Evolutionary conservation across 1,140 invertebrate species (phyloP), one percentile per base, ranked within the genome.

Genomic region (Cheumatopsyche charites): DNA sequence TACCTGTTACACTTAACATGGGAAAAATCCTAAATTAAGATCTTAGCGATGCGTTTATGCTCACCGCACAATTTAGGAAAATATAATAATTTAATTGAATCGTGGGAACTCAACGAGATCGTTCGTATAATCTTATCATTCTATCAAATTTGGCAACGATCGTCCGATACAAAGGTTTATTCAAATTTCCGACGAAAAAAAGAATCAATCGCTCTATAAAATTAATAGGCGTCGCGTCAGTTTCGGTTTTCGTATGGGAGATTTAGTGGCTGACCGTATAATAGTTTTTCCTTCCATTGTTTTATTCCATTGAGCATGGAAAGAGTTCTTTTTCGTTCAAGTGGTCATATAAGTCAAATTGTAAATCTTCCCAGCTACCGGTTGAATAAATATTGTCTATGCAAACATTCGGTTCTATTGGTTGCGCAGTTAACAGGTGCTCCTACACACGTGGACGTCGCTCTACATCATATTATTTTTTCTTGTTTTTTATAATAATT

Each of bases 11-110:
- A 58, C 23, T 23, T 23, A 52, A 9, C 23, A 58, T 58, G 55
- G 23, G 55, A 58, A 52, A 13, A 52, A 58, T 58, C 23, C 55
- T n/a, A 23, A 25, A 58, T 58, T 19, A 58, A 58, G 55, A 58
- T 58, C 23, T 58, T 58, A 58, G 5, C 11, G 9, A 23, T 7
- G 43, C 43, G 43, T 36, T 36, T 36, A 36, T 9, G 29, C 29
- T 36, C 29, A 9, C 9, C 9, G 29, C 29, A 36, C 29, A 36
- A 36, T 36, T 36, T 36, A 4, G 3, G 9, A 36, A 36, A 36
- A 36, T n/a, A n/a, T 36, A 36, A 36, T 58, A 26, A 12, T 23
- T 12, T 26, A 58, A 58, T 58, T 5, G 23, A 23, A 58, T 58
- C 55, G 55, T 58, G 55, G 55, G 55, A 58, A 58, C 12, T 36